Percentiles rank a stretch among this genome's conserved stretches.
These are phyloP conservation scores for Amphipoea oculea DNA, from an alignment of 2,888 invertebrate genomes.

Conservation along the genomic window DNA sequence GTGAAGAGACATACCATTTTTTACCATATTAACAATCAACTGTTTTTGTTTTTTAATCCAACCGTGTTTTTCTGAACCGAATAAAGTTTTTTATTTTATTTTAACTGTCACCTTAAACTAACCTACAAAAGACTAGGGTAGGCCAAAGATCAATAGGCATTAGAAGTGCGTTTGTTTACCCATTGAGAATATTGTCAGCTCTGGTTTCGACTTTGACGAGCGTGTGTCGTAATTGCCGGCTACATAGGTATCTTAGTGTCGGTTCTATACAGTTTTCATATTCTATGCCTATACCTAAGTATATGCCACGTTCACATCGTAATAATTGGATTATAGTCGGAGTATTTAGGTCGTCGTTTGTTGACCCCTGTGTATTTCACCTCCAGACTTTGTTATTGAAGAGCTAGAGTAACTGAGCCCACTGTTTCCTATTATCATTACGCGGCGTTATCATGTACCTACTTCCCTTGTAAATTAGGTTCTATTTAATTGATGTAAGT, in stretches of 20 bases:
- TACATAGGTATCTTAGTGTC: background rate
- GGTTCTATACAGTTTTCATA: slow-evolving; percentile 1
- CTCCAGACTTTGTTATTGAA: slow-evolving; percentile 77
- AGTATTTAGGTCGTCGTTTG: slow-evolving; percentile 84
- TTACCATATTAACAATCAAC: background rate
- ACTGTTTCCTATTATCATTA: slow-evolving; percentile 67
- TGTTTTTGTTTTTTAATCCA: too few species aligned
- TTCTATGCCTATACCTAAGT: slow-evolving; percentile 35
- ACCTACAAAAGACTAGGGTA: background rate
- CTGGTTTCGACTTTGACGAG: background rate
- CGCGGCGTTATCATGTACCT: slow-evolving; percentile 16
- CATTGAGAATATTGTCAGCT: background rate
- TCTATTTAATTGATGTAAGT: slow-evolving; percentile 29
- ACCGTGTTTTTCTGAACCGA: background rate
- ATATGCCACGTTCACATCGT: slow-evolving; percentile 71
- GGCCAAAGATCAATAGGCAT: background rate
- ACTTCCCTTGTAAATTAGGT: background rate
- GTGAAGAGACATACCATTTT: background rate
- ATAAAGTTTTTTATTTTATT: background rate
- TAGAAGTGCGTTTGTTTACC: background rate
- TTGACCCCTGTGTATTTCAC: slow-evolving; percentile 79
- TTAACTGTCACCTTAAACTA: background rate
- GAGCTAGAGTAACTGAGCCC: slow-evolving; percentile 66
- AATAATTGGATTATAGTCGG: slow-evolving; percentile 82
- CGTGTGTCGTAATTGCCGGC: background rate